Base-by-base conservation (phyloP, 2,888 invertebrate genomes). In the Choreutis nemorana region DNA sequence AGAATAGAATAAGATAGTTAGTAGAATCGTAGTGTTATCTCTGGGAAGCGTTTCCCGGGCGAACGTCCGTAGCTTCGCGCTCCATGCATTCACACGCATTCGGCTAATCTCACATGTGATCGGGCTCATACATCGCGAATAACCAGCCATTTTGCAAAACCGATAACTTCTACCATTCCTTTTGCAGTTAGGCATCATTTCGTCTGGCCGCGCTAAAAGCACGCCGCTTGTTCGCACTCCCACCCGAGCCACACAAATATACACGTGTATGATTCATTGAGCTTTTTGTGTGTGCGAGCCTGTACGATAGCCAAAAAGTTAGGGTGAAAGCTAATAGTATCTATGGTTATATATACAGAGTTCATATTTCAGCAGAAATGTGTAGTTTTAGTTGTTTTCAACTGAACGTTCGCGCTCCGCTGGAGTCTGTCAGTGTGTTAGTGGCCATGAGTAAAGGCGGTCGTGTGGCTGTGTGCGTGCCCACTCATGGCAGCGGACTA, bases 401-500 rank as follows among this genome's bases (percentile, higher is more conserved):
- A n/a, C n/a, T n/a, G n/a, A n/a, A n/a, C 60, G 65, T 61, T 63
- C 54, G 63, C 65, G 71, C 65, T 64, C 57, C 53, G 63, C 63
- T 67, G 70, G 68, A 65, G 62, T 28, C 51, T 73, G 70, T 65
- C 73, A 72, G 73, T 78, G 79, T 77, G 65, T 65, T 73, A 33
- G 78, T 78, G 70, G 36, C 60, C 56, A 56, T 67, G 54, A 60
- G 36, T 57, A 64, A 61, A 66, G 55, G 60, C 52, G 64, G 58
- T 55, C 66, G 71, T 40, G 54, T 42, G 44, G 30, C 45, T 72
- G 77, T 73, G 77, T 68, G 79, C 60, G 54, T 47, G 60, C 60
- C 64, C 67, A 70, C 73, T 77, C 77, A 77, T 78, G 73, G 73
- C 78, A 75, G 68, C 77, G 60, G 72, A 72, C 78, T 77, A 79